A percentile compares a stretch with the other conserved stretches of the same genome.
Evolutionary conservation across 37 sponge, comb jelly and placozoan species (phyloP).

Genomic region (Aphrocallistes beatrix): DNA sequence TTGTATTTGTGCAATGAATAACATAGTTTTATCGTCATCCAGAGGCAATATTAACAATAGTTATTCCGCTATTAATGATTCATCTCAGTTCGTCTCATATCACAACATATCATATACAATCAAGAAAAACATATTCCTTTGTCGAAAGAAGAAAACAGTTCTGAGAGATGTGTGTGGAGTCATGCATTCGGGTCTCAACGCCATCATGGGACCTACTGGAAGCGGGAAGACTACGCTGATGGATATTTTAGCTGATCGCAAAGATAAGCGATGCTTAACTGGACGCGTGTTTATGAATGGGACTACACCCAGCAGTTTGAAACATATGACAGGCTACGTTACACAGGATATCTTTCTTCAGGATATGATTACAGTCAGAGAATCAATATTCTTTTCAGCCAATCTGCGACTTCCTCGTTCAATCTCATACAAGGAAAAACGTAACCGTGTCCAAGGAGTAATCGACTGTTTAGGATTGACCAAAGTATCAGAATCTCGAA

Average conservation of each 20-base stretch:
- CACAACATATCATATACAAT: neutral
- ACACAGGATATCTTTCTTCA: constrained; percentile 60
- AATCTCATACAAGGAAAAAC: constrained; percentile 26
- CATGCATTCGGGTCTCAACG: neutral
- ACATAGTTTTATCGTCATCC: too few relatives aligned
- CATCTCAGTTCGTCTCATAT: neutral
- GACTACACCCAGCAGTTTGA: neutral
- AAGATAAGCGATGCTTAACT: neutral
- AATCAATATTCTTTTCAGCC: constrained; percentile 66
- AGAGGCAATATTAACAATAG: too few relatives aligned
- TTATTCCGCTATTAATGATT: too few relatives aligned
- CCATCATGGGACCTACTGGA: neutral
- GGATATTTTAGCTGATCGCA: neutral
- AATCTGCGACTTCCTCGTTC: constrained; percentile 59
- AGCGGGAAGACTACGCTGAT: neutral
- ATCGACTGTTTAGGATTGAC: constrained; percentile 48
- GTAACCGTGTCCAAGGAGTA: constrained; percentile 45
- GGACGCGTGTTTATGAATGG: neutral
- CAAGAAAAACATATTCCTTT: neutral
- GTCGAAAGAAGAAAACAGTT: neutral
- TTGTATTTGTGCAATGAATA: too few relatives aligned
- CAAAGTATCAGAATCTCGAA: constrained; percentile 2
- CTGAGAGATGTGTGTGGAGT: neutral
- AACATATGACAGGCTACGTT: neutral
- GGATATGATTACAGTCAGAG: constrained; percentile 62